Conservation (phyloP, 2,113 vertebrate species). For the Montifringilla adamsi region DNA sequence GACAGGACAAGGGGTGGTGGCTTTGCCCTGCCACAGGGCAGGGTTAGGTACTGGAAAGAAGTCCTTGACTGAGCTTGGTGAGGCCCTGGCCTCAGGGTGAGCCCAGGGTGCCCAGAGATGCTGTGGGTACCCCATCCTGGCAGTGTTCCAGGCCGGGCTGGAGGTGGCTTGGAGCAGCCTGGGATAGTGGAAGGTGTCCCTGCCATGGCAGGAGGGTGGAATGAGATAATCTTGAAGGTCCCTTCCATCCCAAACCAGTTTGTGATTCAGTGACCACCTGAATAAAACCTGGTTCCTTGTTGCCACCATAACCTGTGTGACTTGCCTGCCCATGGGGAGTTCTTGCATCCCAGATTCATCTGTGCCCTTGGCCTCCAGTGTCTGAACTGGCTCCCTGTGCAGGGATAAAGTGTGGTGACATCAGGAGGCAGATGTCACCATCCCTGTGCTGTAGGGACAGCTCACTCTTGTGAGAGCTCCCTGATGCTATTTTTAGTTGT, state of each 20-base stretch:
- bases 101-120: background rate
- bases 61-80: fast-evolving
- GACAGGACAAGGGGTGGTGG: background rate
- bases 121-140: background rate
- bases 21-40: background rate
- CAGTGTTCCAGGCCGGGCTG: background rate
- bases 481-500: background rate
- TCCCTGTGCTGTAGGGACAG: background rate
- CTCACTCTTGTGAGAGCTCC: background rate
- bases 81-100: background rate
- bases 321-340: background rate
- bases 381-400: background rate
- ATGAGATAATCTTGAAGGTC: background rate
- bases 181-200: background rate
- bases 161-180: fast-evolving
- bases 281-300: background rate
- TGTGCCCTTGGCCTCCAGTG: background rate
- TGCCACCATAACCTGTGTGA: background rate
- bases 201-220: background rate
- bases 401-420: background rate
- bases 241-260: background rate
- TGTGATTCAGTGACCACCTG: background rate
- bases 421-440: background rate
- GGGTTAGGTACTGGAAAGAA: background rate
- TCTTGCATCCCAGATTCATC: background rate